Evolutionary conservation across 2,113 vertebrate genomes (phyloP).

Genomic region (Ctenodactylus gundi): DNA sequence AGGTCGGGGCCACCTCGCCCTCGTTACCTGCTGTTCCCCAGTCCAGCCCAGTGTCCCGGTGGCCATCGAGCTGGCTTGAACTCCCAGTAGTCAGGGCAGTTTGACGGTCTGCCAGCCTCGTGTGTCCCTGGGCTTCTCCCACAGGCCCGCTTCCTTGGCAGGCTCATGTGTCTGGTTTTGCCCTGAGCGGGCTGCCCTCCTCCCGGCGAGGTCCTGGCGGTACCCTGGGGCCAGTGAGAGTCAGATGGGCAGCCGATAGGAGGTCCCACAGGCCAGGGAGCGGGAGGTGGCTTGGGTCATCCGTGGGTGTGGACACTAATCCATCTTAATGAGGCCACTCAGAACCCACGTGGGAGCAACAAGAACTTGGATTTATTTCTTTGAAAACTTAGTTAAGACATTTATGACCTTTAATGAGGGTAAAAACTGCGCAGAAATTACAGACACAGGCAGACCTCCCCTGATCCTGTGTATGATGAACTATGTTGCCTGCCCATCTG

Average conservation of each 20-base stretch:
- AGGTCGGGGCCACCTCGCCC: background rate
- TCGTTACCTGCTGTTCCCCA: background rate
- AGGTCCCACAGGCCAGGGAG: background rate
- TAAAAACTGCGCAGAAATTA: background rate
- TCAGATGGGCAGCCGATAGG: background rate
- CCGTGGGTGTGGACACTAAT: background rate
- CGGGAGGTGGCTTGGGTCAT: background rate
- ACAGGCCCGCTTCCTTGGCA: background rate
- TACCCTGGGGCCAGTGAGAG: background rate
- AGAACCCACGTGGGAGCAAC: background rate
- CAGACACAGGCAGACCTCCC: background rate
- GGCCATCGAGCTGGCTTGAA: no score
- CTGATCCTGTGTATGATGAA: background rate
- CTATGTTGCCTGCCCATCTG: background rate
- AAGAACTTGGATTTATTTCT: background rate
- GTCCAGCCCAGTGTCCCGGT: background rate
- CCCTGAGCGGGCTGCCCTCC: background rate
- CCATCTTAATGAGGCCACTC: background rate
- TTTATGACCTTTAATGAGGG: slow-evolving; percentile 9
- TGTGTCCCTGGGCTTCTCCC: background rate
- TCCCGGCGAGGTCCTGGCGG: background rate
- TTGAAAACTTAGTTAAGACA: background rate
- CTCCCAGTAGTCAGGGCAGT: background rate
- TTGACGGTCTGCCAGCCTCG: background rate
- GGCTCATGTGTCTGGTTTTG: background rate